Evolutionary conservation across 2,113 vertebrate species (phyloP).

Genomic region (Perca schrenkii): DNA sequence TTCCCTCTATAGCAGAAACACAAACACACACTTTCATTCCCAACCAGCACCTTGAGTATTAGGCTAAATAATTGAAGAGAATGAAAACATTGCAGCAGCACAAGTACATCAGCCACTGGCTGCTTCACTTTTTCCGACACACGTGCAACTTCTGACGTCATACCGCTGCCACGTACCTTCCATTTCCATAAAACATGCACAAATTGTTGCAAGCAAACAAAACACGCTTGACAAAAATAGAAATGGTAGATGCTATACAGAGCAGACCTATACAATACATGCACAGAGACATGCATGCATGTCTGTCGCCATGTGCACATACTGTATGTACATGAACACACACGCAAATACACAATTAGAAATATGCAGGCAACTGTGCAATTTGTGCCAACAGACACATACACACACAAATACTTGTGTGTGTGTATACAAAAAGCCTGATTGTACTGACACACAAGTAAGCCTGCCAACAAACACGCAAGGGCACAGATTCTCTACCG

Average conservation of each 20-base stretch:
- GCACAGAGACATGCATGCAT: neutral
- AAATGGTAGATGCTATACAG: neutral
- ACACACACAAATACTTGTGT: neutral
- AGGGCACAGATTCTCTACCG: constrained; percentile 51
- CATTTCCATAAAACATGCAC: constrained; percentile 3
- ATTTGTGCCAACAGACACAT: constrained; percentile 6
- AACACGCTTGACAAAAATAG: constrained; percentile 16
- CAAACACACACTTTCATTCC: constrained; percentile 12
- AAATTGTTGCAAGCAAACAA: constrained; percentile 18
- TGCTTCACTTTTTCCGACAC: constrained; percentile 8
- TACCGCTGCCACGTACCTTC: neutral
- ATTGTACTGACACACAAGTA: constrained; percentile 44
- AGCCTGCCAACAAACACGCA: constrained; percentile 36
- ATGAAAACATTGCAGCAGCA: constrained; percentile 46
- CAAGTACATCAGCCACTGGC: constrained; percentile 20
- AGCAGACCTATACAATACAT: neutral
- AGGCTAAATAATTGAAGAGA: constrained; percentile 62
- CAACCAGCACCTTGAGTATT: constrained; percentile 43
- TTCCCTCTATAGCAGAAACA: constrained; percentile 11
- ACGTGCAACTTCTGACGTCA: constrained; percentile 27
- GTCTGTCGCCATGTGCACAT: neutral
- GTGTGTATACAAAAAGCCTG: constrained; percentile 36
- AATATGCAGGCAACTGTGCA: constrained; percentile 13
- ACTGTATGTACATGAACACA: neutral
- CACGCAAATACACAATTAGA: constrained; percentile 12